Percentiles rank a stretch among this genome's conserved stretches.
These are phyloP conservation scores for Scaptomyza cyrtandrae DNA, from an alignment of 2,888 invertebrate species.

Conservation along the genomic window DNA sequence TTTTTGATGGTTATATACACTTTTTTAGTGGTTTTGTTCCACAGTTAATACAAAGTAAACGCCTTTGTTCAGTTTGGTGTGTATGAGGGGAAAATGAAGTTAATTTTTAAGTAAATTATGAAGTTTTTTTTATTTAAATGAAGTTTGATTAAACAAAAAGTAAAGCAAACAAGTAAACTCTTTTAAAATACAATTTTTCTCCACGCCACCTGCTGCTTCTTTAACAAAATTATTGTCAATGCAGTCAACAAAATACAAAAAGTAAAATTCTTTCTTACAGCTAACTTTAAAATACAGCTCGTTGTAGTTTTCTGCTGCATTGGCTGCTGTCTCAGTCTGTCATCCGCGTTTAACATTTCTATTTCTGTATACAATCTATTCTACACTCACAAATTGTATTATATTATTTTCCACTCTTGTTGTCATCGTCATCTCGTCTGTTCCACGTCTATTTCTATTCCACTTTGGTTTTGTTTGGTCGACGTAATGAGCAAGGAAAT, in stretches of 20 bases:
- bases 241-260: not conserved
- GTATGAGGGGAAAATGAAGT: not conserved
- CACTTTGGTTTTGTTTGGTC: slow-evolving; percentile 53
- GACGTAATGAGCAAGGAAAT: slow-evolving; percentile 66
- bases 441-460: slow-evolving; percentile 47
- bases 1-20: slow-evolving; percentile 18
- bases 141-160: slow-evolving; percentile 37
- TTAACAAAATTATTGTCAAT: not conserved
- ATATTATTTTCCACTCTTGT: slow-evolving; percentile 54
- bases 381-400: slow-evolving; percentile 44
- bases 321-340: slow-evolving; percentile 23
- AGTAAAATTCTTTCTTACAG: not conserved
- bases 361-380: slow-evolving; percentile 32
- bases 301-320: slow-evolving; percentile 19
- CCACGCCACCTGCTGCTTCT: no score
- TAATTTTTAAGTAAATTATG: slow-evolving; percentile 54
- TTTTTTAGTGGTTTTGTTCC: slow-evolving; percentile 40
- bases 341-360: slow-evolving; percentile 12
- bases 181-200: not conserved
- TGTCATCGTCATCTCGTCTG: slow-evolving; percentile 12
- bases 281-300: slow-evolving; percentile 15
- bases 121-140: no score
- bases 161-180: not conserved
- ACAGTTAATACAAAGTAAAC: slow-evolving; percentile 49
- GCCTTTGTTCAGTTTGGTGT: slow-evolving; percentile 23